phyloP scores from a whole-genome alignment of 2,888 invertebrate species.

The Andricus quercusramuli region DNA sequence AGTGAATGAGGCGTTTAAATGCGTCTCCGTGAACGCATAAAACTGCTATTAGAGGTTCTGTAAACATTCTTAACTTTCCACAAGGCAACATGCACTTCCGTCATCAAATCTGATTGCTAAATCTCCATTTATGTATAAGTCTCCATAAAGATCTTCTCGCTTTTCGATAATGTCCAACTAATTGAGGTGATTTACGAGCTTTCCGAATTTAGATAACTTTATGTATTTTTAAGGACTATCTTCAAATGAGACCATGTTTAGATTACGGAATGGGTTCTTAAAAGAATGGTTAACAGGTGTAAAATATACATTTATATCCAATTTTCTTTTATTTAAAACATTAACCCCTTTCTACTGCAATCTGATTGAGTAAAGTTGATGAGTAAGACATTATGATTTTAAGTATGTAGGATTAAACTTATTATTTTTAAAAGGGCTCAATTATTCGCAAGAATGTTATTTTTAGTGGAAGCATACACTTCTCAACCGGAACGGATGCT shows the following conservation, averaged over 20 bases:
- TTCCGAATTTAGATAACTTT: background rate
- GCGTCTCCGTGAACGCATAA: slow-evolving; percentile 26
- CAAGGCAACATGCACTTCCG: background rate
- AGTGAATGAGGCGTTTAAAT: slow-evolving; percentile 35
- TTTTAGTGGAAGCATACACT: slow-evolving; percentile 1
- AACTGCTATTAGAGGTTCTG: slow-evolving; percentile 24
- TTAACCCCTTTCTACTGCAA: background rate
- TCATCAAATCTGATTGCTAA: background rate
- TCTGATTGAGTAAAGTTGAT: background rate
- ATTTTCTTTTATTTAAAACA: background rate
- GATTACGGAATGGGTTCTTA: slow-evolving; percentile 7
- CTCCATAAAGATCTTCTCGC: background rate
- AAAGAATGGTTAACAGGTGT: background rate
- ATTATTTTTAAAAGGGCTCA: background rate
- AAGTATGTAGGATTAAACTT: too few relatives aligned
- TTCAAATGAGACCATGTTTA: background rate
- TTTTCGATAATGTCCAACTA: slow-evolving; percentile 1
- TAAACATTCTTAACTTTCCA: slow-evolving; percentile 23
- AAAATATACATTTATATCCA: too few relatives aligned
- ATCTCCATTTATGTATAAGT: background rate
- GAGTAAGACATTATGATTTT: background rate
- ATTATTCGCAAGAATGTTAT: slow-evolving; percentile 16
- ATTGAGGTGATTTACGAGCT: background rate
- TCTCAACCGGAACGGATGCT: background rate
- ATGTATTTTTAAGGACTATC: background rate